Conservation (phyloP, 1,140 invertebrate species). For the Meloidogyne exigua region DNA sequence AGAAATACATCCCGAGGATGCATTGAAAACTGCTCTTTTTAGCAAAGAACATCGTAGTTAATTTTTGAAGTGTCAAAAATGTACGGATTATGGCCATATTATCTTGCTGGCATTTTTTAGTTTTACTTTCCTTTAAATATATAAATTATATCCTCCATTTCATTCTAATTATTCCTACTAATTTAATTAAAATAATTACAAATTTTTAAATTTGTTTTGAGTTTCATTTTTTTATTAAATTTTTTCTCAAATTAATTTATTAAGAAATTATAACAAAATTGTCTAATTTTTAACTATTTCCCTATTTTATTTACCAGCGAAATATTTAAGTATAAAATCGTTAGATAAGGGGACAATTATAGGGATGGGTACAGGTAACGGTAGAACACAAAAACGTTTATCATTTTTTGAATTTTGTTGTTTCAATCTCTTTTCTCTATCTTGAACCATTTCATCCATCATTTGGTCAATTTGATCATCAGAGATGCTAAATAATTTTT, state of each 20-base stretch:
- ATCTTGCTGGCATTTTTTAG: not conserved
- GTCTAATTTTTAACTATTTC: too few relatives aligned
- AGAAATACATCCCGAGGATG: constrained; percentile 81
- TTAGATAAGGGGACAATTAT: constrained; percentile 12
- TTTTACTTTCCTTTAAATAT: constrained; percentile 5
- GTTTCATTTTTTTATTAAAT: too few relatives aligned
- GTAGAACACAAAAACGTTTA: constrained; percentile 8
- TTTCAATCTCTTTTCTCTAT: not conserved
- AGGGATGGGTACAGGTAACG: constrained; percentile 8
- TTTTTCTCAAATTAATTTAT: too few relatives aligned
- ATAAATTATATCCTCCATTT: not conserved
- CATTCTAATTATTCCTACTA: too few relatives aligned
- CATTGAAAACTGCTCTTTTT: constrained; percentile 73
- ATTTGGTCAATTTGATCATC: constrained; percentile 14
- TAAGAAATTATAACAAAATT: too few relatives aligned
- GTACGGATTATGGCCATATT: not conserved
- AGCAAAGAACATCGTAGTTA: constrained; percentile 14
- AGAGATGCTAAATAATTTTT: not conserved
- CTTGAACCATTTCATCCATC: constrained; percentile 2
- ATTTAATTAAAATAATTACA: too few relatives aligned
- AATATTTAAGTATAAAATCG: constrained; percentile 19
- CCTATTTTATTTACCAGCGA: not conserved
- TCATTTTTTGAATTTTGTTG: not conserved
- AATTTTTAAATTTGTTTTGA: too few relatives aligned
- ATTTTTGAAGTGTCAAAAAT: not conserved